Base-by-base conservation (phyloP, 2,888 invertebrate species). In the Orthonevra nobilis region DNA sequence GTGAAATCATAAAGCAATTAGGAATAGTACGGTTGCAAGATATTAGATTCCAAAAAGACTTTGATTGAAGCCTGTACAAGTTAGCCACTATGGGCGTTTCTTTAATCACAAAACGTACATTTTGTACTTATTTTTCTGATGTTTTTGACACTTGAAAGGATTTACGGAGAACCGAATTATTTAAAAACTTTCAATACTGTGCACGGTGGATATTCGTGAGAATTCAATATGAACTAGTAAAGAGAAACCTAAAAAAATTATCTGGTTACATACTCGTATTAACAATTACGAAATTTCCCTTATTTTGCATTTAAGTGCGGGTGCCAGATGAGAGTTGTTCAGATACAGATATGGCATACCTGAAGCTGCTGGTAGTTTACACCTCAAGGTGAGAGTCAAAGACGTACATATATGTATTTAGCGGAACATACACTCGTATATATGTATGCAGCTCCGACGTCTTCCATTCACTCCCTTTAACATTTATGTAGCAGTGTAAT, bases 351-450 rank as follows among this genome's bases (percentile, higher is more conserved):
- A 56, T 7, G 50, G 20, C 44, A 64, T 64, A 38, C 56, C 32
- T 61, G n/a, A n/a, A n/a, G n/a, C n/a, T n/a, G n/a, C n/a, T n/a
- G 60, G 60, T 48, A 73, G 73, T 79, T 79, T 68, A 68, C 79
- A 68, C 79, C 66, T 73, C 32, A 5, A 66, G 66, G 73, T 54
- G 79, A 38, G 54, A 54, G 72, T 40, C n/a, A 34, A 15, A 46
- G 63, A 63, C n/a, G n/a, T 77, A 50, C 42, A 63, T 74, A 56
- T 68, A 48, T 63, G 46, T 56, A 1, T n/a, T 26, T 0, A 7
- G 7, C 23, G 6, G 14, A 56, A 60, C 26, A 44, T 20, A 19
- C 5, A 38, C 19, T 17, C 28, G 20, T 19, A 26, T 36, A 36
- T 19, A 17, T 7, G 5, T 34, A 17, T 17, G 28, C 32, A 50